Base-by-base conservation (phyloP, 2,797 vertebrate genomes). In the Poeciliopsis paucimaculata region DNA sequence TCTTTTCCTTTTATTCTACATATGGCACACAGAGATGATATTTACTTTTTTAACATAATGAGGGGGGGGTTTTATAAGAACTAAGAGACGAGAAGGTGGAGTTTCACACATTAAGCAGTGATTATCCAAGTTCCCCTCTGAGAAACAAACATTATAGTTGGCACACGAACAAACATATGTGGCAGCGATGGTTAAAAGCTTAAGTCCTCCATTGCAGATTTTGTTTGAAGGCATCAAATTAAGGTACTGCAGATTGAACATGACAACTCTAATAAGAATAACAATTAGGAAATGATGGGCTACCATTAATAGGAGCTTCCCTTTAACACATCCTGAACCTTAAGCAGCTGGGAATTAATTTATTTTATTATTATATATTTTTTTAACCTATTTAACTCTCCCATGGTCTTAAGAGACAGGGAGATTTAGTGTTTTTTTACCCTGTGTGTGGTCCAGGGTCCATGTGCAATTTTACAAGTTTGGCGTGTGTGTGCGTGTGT, bases 41-140 rank as follows among this genome's bases (percentile, higher is more conserved):
- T 10, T 43, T 43, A 26, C 34, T 73, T 73, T 46, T 46, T 46
- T 46, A 34, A 72, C 15, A 20, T 51, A 73, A 47, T 36, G 0
- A 51, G 20, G 20, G 46, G 46, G 1, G 23, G 36, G 31, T 51
- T 36, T 26, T 23, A 26, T 23, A 41, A 20, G 45, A 9, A 31
- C 16, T 34, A 9, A 5, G 31, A 36, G 31, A 26, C 20, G 34
- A 36, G 28, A 51, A 51, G 34, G 47, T 47, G 20, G 45, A 73
- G 28, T 73, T 73, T 73, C 13, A 73, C 71, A 47, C 28, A 31
- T 73, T 73, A 20, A 34, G 1, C 16, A 31, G 9, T 20, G 8
- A 34, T 73, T 73, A 73, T 73, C 26, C n/a, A 49, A 73, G 34
- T 73, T 73, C 16, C 62, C 28, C 71, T 47, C 6, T 47, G 46